These are phyloP conservation scores for Amiota minor DNA, from an alignment of 2,888 invertebrate genomes.

Conservation along the genomic window DNA sequence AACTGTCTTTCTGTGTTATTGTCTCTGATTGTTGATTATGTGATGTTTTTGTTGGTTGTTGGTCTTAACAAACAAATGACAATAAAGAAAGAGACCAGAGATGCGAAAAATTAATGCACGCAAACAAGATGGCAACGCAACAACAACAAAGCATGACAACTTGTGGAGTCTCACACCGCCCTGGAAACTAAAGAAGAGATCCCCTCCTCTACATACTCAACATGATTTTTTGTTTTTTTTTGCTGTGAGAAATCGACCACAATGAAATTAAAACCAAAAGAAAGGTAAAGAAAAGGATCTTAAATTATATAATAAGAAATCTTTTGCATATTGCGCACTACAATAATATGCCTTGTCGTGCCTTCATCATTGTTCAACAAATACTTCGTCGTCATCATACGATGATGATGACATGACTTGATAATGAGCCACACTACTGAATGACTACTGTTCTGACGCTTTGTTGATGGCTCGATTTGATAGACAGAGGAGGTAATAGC, in stretches of 20 bases:
- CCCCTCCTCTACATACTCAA: no score
- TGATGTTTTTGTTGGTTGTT: neutral
- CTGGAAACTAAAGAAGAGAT: neutral
- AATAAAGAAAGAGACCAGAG: conserved; percentile 40
- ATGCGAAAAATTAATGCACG: neutral
- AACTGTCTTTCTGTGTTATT: conserved; percentile 47
- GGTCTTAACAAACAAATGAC: conserved; percentile 23
- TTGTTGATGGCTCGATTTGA: conserved; percentile 16
- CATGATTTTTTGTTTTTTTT: no score
- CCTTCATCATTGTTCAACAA: conserved; percentile 17
- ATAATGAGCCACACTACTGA: conserved; percentile 29
- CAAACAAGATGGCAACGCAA: neutral
- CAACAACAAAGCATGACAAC: neutral
- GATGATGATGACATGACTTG: conserved; percentile 31
- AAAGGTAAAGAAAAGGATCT: conserved; percentile 12
- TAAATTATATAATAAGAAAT: conserved; percentile 25
- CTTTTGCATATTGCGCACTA: neutral
- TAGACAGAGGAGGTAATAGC: conserved; percentile 1
- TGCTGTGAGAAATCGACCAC: no score
- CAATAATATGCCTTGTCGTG: conserved; percentile 21
- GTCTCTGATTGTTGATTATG: neutral
- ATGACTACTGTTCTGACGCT: conserved; percentile 5
- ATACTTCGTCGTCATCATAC: neutral
- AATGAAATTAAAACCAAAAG: neutral
- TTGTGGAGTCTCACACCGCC: neutral